phyloP scores from a whole-genome alignment of 2,797 vertebrate genomes.

The Balearica regulorum region DNA sequence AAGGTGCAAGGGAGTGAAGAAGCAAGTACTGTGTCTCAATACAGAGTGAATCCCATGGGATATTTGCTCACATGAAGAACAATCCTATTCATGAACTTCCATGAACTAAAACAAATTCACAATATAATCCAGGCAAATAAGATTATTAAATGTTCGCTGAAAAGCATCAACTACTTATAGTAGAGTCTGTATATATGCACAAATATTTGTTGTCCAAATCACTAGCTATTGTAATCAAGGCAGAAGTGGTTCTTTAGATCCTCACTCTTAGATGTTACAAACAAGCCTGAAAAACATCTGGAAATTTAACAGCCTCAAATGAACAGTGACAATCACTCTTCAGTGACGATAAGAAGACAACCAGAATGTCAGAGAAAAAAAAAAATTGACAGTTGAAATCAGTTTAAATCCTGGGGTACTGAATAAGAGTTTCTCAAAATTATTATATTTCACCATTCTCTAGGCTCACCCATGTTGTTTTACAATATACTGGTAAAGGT shows the following conservation, averaged over 20 bases:
- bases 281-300: neutral
- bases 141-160: neutral
- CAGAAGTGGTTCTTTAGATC: neutral
- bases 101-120: neutral
- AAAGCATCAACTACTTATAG: neutral
- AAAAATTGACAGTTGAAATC: neutral
- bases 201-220: neutral
- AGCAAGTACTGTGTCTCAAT: neutral
- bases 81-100: neutral
- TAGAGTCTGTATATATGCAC: neutral
- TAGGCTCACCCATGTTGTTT: neutral
- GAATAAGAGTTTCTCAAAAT: neutral
- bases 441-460: neutral
- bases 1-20: neutral
- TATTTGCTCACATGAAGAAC: neutral
- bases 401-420: neutral
- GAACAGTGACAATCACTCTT: neutral
- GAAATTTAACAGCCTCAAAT: neutral
- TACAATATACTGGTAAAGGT: neutral
- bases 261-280: neutral
- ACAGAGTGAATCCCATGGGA: neutral
- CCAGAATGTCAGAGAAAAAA: neutral
- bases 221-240: neutral
- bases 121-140: neutral
- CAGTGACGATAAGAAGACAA: neutral